Base-by-base conservation (phyloP, 2,888 invertebrate species). In the Amiota communis region DNA sequence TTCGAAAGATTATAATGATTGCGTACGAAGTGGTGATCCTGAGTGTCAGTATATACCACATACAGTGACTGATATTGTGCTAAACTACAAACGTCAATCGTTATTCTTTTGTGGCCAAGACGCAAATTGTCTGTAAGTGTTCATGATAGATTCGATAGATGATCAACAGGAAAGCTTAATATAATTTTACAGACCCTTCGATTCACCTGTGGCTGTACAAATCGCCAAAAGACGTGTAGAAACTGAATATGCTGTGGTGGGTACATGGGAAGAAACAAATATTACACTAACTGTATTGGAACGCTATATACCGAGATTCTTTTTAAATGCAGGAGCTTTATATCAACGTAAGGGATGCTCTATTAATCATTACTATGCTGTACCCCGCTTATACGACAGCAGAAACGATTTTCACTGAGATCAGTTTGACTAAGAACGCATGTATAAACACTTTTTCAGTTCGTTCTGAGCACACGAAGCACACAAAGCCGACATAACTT, bases 61-160 rank as follows among this genome's bases (percentile, higher is more conserved):
- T 0, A 94, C 95, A 84, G 92, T 93, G 11, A 92, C 95, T 83
- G 96, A 96, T 87, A 94, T 94, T 2, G 95, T 96, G 79, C 95
- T 95, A 0, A 96, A 97, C 90, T 96, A 96, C 88, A 92, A 96
- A 70, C 90, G 96, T 36, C 96, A 96, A 87, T 95, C 95, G 0
- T 92, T 96, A 83, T 96, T 97, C 91, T 97, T 97, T 90, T 97
- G 97, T 87, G 97, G 97, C 2, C 96, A 97, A 88, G 94, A 95
- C 81, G 93, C 94, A 73, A 93, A 94, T 78, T 96, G 95, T 94
- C 93, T 93, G 95, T 95, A 88, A 92, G 95, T 86, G 72, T 56
- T 15, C 53, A 15, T n/a, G 46, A 64, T 51, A 12, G 23, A 69
- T 72, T 10, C 2, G 36, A 36, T 36, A 36, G 36, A 36, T 36